A percentile compares a stretch with the other conserved stretches of the same genome.
Conservation (phyloP, 2,113 vertebrate species). For the Rhabdornis inornatus region DNA sequence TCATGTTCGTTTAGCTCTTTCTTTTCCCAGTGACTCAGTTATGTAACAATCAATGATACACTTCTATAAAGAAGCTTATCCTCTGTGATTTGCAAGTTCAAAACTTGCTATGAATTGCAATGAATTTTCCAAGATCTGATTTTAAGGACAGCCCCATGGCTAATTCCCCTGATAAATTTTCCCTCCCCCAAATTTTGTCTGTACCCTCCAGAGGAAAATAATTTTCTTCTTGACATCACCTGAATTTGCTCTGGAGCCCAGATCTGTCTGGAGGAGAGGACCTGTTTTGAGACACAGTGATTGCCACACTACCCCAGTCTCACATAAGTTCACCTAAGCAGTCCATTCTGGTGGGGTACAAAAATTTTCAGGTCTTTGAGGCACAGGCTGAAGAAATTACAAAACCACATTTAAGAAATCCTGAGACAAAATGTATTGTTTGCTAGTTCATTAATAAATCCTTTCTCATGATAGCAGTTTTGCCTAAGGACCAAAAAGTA, state of each 20-base stretch:
- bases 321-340: neutral
- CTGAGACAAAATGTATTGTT: neutral
- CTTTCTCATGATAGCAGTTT: neutral
- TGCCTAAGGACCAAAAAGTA: neutral
- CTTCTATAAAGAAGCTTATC: neutral
- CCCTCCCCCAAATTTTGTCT: neutral
- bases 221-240: neutral
- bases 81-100: neutral
- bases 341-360: neutral
- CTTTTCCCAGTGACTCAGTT: neutral
- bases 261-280: neutral
- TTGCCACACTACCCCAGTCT: neutral
- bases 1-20: neutral
- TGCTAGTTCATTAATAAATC: neutral
- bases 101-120: neutral
- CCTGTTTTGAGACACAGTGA: neutral
- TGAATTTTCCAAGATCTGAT: neutral
- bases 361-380: neutral
- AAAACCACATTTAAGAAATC: neutral
- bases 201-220: neutral
- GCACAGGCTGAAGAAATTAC: neutral
- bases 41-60: neutral
- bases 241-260: neutral
- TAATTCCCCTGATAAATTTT: neutral
- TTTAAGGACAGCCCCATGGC: neutral